phyloP scores from a whole-genome alignment of 1,140 invertebrate species.

The Tigriopus japonicus region DNA sequence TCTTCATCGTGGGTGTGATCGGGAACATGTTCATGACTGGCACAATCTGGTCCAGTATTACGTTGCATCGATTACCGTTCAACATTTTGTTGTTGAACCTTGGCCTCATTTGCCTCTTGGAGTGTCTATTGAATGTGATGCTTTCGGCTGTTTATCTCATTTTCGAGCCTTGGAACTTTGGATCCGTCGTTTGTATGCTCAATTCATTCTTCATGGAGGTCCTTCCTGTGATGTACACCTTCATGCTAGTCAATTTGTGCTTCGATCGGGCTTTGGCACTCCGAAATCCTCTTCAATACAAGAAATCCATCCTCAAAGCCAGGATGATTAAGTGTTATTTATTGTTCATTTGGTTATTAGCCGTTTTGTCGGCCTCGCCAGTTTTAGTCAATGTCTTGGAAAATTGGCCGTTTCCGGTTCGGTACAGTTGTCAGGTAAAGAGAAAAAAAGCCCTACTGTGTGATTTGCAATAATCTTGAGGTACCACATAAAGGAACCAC shows the following conservation, averaged over 20 bases:
- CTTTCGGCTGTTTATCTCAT: background rate
- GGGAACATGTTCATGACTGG: background rate
- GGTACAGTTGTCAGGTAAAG: conserved; percentile 11
- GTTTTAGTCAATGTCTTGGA: background rate
- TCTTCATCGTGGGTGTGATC: background rate
- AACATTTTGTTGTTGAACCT: background rate
- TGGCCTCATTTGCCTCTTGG: background rate
- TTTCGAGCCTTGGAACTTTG: conserved; percentile 6
- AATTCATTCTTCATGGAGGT: conserved; percentile 10
- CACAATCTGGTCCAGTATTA: background rate
- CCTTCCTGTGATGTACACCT: background rate
- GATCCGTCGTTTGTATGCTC: background rate
- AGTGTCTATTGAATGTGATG: background rate
- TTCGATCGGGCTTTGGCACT: background rate
- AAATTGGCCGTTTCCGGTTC: conserved; percentile 3
- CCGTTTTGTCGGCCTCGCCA: background rate
- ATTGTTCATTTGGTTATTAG: background rate
- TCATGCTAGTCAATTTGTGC: background rate
- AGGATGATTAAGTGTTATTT: background rate
- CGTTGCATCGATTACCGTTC: background rate
- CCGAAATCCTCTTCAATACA: background rate
- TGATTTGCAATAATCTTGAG: background rate
- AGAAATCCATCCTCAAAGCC: background rate
- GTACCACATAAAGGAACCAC: background rate
- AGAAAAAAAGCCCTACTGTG: background rate